phyloP scores from a whole-genome alignment of 1,140 invertebrate species.

The Apis florea region DNA sequence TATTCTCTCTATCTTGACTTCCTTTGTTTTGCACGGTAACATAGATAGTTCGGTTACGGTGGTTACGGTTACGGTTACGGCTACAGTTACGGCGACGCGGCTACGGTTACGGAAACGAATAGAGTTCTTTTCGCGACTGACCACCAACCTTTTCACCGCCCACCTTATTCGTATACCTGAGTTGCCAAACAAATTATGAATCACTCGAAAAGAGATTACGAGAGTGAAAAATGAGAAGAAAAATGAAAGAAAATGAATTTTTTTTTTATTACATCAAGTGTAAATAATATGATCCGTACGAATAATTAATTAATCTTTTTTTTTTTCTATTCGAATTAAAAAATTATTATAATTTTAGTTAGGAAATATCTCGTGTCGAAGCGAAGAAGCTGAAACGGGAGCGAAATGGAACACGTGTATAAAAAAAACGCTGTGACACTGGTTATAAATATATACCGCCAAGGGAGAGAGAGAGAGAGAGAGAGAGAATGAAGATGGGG shows the following conservation, averaged over 20 bases:
- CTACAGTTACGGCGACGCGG: not conserved
- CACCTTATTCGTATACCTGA: no score
- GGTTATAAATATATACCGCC: conserved; percentile 29
- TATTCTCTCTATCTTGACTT: conserved; percentile 61
- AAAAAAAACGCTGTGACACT: conserved; percentile 1
- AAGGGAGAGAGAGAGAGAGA: not conserved
- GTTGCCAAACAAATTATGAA: not conserved
- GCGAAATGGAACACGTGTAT: not conserved
- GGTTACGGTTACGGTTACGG: not conserved
- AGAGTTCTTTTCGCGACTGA: not conserved
- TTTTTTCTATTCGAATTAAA: not conserved
- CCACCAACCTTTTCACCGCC: not conserved
- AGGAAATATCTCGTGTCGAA: not conserved
- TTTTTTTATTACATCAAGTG: no score
- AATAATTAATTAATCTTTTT: no score
- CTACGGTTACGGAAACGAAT: conserved; percentile 12
- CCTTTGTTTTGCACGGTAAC: not conserved
- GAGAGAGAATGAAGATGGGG: not conserved
- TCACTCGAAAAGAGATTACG: not conserved
- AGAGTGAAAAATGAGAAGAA: no score
- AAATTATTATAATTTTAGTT: not conserved
- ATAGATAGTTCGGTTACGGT: not conserved
- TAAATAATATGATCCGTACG: no score
- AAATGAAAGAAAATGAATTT: no score
- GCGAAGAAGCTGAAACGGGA: not conserved